Conservation (phyloP, 1,140 invertebrate genomes). For the Eriosoma lanigerum region DNA sequence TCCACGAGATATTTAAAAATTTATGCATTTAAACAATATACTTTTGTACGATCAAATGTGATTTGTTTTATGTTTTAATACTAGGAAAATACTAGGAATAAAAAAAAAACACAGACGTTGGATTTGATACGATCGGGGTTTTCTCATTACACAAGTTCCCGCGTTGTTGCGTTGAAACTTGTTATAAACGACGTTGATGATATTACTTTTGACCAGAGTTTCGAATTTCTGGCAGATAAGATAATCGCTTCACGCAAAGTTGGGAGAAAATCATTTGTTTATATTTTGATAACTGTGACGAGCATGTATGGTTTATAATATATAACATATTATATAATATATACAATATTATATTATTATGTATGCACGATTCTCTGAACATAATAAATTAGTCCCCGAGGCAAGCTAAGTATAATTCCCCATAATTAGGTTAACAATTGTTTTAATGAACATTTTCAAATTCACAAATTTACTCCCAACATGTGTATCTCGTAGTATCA, state of each 20-base stretch:
- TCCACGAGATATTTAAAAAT: too few relatives aligned
- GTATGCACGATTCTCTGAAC: background rate
- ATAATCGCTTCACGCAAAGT: constrained; percentile 6
- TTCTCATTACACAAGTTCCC: background rate
- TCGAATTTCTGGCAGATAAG: constrained; percentile 11
- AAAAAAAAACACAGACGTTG: too few relatives aligned
- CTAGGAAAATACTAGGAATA: too few relatives aligned
- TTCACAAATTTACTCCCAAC: background rate
- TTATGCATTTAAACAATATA: too few relatives aligned
- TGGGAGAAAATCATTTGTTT: background rate
- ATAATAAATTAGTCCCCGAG: background rate
- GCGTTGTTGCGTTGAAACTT: background rate
- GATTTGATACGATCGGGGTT: background rate
- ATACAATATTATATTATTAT: background rate
- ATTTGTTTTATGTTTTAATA: too few relatives aligned
- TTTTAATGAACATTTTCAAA: background rate
- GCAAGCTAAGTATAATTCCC: background rate
- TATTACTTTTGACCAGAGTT: constrained; percentile 11
- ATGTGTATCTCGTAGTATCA: background rate
- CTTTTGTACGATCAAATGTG: too few relatives aligned
- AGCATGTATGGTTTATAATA: background rate
- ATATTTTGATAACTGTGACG: background rate
- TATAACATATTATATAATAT: background rate
- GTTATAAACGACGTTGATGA: background rate
- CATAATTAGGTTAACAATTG: background rate